Base-by-base conservation (phyloP, 2,888 invertebrate species). In the Ophion obscuratus region DNA sequence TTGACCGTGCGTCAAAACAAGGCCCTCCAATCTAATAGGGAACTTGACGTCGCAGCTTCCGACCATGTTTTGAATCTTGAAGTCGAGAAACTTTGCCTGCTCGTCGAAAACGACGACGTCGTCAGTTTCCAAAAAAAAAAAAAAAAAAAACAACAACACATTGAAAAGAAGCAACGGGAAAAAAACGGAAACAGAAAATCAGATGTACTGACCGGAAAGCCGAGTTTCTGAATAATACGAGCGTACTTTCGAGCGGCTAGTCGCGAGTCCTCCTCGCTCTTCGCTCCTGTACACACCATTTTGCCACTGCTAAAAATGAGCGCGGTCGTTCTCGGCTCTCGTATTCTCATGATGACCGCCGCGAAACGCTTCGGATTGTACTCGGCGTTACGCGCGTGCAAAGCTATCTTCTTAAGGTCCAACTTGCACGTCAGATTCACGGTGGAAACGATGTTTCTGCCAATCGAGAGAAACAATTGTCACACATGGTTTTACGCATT, bases 321-420 rank as follows among this genome's bases (percentile, higher is more conserved):
- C 20, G 97, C 97, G 0, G 97, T 97, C 1, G 97, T 99, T 97
- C 99, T 91, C 95, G 96, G 94, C 96, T 98, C 93, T 92, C 99
- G 96, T 89, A 97, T 97, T 91, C 97, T 94, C 99, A 99, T 99
- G 81, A 99, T 99, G 4, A 99, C 99, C 61, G 99, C 99, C 75
- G 99, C 99, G 95, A 99, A 99, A 92, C 99, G 97, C 94, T 99
- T 99, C 10, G 99, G 99, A 94, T 99, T 99, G 93, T 99, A 99
- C 94, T 99, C 99, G 2, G 99, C 99, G 95, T 99, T 99, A 93
- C 99, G 96, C 0, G 99, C 99, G 94, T 99, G 99, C 2, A 99
- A 95, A 0, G 99, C 99, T 90, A 99, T 99, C 95, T 98, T 98
- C 93, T 99, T 99, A 86, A 99, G 95, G 93, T 99, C 99, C 89